phyloP scores from a whole-genome alignment of 1,140 invertebrate genomes.

The Lordiphosa stackelbergi region DNA sequence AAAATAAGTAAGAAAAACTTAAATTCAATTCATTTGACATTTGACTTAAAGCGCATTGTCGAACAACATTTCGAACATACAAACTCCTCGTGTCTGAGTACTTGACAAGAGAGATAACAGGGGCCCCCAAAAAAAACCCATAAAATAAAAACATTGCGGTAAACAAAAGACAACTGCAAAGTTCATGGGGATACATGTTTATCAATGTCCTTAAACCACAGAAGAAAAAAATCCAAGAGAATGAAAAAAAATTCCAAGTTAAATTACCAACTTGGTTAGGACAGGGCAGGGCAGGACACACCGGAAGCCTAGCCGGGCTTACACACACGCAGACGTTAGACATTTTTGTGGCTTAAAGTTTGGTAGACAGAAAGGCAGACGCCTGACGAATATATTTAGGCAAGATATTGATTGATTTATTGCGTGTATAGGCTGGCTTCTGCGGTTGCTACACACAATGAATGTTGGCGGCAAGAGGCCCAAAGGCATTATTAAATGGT shows the following conservation, averaged over 20 bases:
- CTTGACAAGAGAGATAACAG: slow-evolving; percentile 27
- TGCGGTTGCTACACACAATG: slow-evolving; percentile 35
- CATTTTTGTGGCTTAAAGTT: slow-evolving; percentile 35
- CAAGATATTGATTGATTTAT: slow-evolving; percentile 54
- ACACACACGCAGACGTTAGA: slow-evolving; percentile 35
- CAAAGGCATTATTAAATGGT: slow-evolving; percentile 12
- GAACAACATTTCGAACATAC: not conserved
- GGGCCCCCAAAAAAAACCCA: not conserved
- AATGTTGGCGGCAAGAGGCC: slow-evolving; percentile 27
- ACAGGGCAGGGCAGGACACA: slow-evolving; percentile 6
- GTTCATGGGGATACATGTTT: slow-evolving; percentile 47
- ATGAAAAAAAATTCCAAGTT: slow-evolving; percentile 30
- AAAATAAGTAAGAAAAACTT: not conserved
- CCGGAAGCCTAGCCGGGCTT: slow-evolving; percentile 17
- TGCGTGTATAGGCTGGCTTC: slow-evolving; percentile 29
- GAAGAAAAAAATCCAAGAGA: slow-evolving; percentile 9
- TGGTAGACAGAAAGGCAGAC: slow-evolving; percentile 5
- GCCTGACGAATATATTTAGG: slow-evolving; percentile 37
- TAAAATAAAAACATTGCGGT: slow-evolving; percentile 45
- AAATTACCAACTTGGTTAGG: slow-evolving; percentile 20
- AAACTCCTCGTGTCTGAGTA: slow-evolving; percentile 32
- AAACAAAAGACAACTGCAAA: slow-evolving; percentile 48
- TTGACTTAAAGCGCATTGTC: slow-evolving; percentile 42
- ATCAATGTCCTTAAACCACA: slow-evolving; percentile 31
- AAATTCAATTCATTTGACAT: slow-evolving; percentile 41